phyloP scores from a whole-genome alignment of 1,140 invertebrate genomes.

The Dendroctonus valens region DNA sequence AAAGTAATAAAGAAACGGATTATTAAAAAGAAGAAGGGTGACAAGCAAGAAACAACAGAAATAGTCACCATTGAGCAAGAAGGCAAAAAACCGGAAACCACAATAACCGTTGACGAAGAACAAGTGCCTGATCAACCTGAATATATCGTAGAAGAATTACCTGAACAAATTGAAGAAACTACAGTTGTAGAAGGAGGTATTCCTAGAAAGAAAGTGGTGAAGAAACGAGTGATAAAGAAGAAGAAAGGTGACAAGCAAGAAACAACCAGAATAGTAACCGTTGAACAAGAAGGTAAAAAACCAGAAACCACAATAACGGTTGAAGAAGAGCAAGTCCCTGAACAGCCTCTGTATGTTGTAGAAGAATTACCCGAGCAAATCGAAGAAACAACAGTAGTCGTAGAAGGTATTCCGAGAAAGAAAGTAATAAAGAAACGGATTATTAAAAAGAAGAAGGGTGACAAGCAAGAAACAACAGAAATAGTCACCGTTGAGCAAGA shows the following conservation, averaged over 20 bases:
- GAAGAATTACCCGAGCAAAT: slow-evolving; percentile 44
- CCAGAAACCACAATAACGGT: slow-evolving; percentile 46
- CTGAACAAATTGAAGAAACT: slow-evolving; percentile 41
- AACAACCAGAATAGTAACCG: slow-evolving; percentile 43
- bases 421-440: slow-evolving; percentile 45
- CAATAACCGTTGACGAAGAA: slow-evolving; percentile 43
- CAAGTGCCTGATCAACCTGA: slow-evolving; percentile 23
- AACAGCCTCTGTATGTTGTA: slow-evolving; percentile 35
- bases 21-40: slow-evolving; percentile 44
- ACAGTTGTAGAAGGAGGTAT: slow-evolving; percentile 39
- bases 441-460: slow-evolving; percentile 46
- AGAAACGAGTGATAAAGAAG: slow-evolving; percentile 49
- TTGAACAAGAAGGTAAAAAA: slow-evolving; percentile 47
- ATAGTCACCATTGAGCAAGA: slow-evolving; percentile 46
- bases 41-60: slow-evolving; percentile 47
- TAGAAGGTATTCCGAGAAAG: slow-evolving; percentile 41
- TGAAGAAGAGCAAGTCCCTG: slow-evolving; percentile 37
- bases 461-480: slow-evolving; percentile 42
- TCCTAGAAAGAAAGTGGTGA: slow-evolving; percentile 47
- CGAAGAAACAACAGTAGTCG: slow-evolving; percentile 21
- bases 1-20: slow-evolving; percentile 31
- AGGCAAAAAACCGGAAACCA: slow-evolving; percentile 44
- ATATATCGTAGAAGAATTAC: slow-evolving; percentile 39
- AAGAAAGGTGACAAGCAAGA: slow-evolving; percentile 44
- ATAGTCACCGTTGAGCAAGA: slow-evolving; percentile 40